A percentile compares a stretch with the other conserved stretches of the same genome.
phyloP scores from a whole-genome alignment of 64 coral and sea anemone genomes.

The Hydrozoanthus tunicans region DNA sequence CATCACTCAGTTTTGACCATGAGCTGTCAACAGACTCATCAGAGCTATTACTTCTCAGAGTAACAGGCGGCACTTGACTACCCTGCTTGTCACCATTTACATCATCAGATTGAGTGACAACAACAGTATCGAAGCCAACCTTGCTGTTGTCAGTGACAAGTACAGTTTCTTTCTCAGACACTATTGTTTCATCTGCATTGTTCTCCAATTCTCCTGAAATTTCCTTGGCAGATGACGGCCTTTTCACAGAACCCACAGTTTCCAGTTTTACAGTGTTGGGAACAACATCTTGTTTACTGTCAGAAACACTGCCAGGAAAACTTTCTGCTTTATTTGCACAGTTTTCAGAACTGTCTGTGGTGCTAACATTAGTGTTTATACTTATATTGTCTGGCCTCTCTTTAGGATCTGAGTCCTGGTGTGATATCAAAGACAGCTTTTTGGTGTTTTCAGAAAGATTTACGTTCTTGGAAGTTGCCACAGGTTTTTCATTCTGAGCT shows the following conservation, averaged over 20 bases:
- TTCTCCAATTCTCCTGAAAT: not conserved
- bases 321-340: not conserved
- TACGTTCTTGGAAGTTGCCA: not conserved
- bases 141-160: not conserved
- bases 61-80: not conserved
- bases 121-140: not conserved
- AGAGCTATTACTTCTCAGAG: conserved; percentile 51
- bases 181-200: not conserved
- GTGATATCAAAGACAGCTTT: not conserved
- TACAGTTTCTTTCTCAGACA: not conserved
- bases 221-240: not conserved
- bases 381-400: not conserved
- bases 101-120: not conserved
- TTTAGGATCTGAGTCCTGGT: not conserved
- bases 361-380: not conserved
- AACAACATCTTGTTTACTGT: not conserved
- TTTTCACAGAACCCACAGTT: not conserved
- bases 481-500: not conserved
- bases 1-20: conserved; percentile 89
- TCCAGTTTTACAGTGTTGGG: not conserved
- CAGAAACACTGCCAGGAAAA: not conserved
- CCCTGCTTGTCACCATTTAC: not conserved
- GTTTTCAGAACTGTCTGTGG: not conserved
- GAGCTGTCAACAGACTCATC: conserved; percentile 85
- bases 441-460: not conserved